Conservation (phyloP, 2,113 vertebrate genomes). For the Vulpes vulpes region DNA sequence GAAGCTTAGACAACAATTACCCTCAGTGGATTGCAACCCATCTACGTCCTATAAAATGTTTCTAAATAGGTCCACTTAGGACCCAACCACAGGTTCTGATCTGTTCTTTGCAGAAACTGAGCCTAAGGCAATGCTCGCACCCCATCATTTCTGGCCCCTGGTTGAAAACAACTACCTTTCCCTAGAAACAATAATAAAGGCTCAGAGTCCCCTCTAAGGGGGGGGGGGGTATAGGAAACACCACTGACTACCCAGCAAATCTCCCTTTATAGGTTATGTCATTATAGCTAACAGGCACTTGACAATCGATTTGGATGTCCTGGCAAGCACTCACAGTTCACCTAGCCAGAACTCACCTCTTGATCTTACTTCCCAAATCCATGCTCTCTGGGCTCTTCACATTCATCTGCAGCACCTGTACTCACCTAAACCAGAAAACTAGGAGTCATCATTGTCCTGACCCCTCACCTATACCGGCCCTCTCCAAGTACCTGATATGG, state of each 20-base stretch:
- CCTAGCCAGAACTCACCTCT: not conserved
- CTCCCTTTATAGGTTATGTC: not conserved
- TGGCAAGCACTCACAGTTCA: not conserved
- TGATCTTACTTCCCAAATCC: not conserved
- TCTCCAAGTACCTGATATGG: not conserved
- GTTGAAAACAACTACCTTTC: not conserved
- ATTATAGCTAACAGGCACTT: not conserved
- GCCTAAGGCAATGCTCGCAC: not conserved
- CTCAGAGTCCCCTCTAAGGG: accelerated
- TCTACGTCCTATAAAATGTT: not conserved
- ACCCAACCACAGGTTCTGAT: not conserved
- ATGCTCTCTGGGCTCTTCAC: not conserved
- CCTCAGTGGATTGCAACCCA: not conserved
- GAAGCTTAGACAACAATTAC: not conserved
- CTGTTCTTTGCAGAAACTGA: not conserved
- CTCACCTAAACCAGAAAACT: not conserved
- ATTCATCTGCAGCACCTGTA: not conserved
- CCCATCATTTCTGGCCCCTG: not conserved
- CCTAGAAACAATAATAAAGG: not conserved
- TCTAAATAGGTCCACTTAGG: not conserved
- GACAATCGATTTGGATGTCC: not conserved
- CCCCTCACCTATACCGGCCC: not conserved
- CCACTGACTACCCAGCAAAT: not conserved
- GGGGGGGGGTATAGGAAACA: not conserved
- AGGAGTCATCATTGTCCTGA: not conserved